These are phyloP conservation scores for Leptatherina wallacei DNA, from an alignment of 2,797 vertebrate species.

Conservation along the genomic window DNA sequence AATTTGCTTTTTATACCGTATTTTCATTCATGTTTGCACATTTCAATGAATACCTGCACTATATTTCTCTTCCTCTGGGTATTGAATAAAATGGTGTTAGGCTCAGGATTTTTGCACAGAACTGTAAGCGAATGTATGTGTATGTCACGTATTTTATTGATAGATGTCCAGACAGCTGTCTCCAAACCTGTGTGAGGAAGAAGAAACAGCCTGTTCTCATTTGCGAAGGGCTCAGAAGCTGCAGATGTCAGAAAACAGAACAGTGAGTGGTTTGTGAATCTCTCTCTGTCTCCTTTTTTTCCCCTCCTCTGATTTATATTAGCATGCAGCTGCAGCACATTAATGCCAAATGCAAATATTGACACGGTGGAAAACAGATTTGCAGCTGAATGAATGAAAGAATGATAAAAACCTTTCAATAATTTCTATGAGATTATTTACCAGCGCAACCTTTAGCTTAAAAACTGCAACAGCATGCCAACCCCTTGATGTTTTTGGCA, in stretches of 20 bases:
- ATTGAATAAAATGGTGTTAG: not conserved
- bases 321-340: slow-evolving; percentile 24
- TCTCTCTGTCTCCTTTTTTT: slow-evolving; percentile 22
- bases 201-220: slow-evolving; percentile 58
- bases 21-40: no score
- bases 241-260: slow-evolving; percentile 55
- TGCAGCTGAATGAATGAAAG: slow-evolving; percentile 10
- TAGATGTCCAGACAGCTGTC: slow-evolving; percentile 64
- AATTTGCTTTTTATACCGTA: no score
- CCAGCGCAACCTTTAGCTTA: not conserved
- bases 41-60: no score
- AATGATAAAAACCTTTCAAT: not conserved
- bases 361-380: slow-evolving; percentile 12
- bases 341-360: slow-evolving; percentile 36
- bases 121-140: slow-evolving; percentile 1
- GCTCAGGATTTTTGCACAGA: not conserved
- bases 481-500: not conserved
- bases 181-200: slow-evolving; percentile 58
- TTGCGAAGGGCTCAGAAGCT: slow-evolving; percentile 53
- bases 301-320: slow-evolving; percentile 13
- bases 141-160: slow-evolving; percentile 51
- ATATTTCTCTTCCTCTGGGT: not conserved
- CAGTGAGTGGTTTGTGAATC: slow-evolving; percentile 32
- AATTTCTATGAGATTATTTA: not conserved
- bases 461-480: not conserved